Percentiles rank a stretch among this genome's conserved stretches.
These are phyloP conservation scores for Gymnoscelis rufifasciata DNA, from an alignment of 2,888 invertebrate species.

Conservation along the genomic window DNA sequence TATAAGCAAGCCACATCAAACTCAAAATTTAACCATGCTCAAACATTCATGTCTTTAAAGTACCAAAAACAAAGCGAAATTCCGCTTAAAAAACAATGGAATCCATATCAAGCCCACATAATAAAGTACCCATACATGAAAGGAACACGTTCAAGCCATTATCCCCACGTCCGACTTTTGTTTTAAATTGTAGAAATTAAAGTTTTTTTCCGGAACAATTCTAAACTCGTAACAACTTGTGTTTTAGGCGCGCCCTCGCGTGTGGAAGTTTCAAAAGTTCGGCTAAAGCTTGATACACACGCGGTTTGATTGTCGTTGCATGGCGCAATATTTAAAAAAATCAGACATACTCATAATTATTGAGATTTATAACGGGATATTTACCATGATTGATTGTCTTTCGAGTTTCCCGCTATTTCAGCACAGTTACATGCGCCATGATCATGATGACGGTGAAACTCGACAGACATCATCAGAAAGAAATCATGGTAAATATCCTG, in stretches of 20 bases:
- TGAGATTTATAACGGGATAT: too few species aligned
- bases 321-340: too few species aligned
- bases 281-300: slow-evolving; percentile 59
- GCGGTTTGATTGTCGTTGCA: neutral
- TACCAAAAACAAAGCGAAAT: slow-evolving; percentile 13
- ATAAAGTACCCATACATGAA: slow-evolving; percentile 29
- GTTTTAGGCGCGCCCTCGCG: slow-evolving; percentile 72
- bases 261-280: slow-evolving; percentile 74
- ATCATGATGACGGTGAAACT: too few species aligned
- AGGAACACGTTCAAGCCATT: slow-evolving; percentile 66
- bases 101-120: slow-evolving; percentile 26
- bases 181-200: slow-evolving; percentile 75
- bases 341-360: too few species aligned
- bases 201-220: slow-evolving; percentile 74
- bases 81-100: slow-evolving; percentile 25
- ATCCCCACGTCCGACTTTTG: slow-evolving; percentile 64
- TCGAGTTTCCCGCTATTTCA: too few species aligned
- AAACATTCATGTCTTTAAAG: neutral
- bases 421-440: too few species aligned
- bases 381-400: too few species aligned
- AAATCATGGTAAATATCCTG: too few species aligned
- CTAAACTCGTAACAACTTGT: slow-evolving; percentile 73
- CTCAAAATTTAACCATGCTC: neutral
- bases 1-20: neutral
- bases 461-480: too few species aligned